phyloP scores from a whole-genome alignment of 2,113 vertebrate species.

The Acanthisitta chloris region DNA sequence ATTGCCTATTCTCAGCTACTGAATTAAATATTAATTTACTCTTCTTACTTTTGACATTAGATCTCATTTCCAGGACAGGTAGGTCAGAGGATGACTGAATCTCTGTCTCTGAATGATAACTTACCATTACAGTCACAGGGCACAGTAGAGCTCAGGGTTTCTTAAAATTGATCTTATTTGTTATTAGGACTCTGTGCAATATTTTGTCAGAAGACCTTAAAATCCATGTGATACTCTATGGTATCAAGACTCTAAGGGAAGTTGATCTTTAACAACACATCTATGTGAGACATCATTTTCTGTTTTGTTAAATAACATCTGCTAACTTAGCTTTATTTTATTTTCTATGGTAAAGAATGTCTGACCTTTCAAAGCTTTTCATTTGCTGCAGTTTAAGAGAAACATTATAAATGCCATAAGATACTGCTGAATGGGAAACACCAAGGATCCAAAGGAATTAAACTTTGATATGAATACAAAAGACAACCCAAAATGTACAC shows the following conservation, averaged over 20 bases:
- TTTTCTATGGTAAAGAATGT: conserved; percentile 39
- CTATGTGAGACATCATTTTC: conserved; percentile 45
- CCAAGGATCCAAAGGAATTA: conserved; percentile 71
- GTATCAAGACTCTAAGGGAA: not conserved
- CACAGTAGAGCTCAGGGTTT: not conserved
- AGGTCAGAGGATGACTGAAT: not conserved
- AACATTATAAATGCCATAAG: conserved; percentile 70
- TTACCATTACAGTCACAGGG: not conserved
- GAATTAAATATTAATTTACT: not conserved
- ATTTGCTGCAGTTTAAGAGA: conserved; percentile 56
- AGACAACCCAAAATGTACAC: conserved; percentile 32
- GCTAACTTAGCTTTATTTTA: conserved; percentile 60
- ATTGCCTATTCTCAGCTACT: not conserved
- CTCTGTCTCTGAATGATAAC: not conserved
- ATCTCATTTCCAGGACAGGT: not conserved
- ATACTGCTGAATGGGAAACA: conserved; percentile 48
- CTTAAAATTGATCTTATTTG: not conserved
- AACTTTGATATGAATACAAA: conserved; percentile 45
- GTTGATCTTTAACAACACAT: not conserved
- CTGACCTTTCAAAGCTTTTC: conserved; percentile 71
- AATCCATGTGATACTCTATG: not conserved
- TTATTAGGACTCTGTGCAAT: not conserved
- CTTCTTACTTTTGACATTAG: not conserved
- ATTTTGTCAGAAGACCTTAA: not conserved
- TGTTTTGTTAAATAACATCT: conserved; percentile 52